These are phyloP conservation scores for Sebastes trivittatus DNA, from an alignment of 2,797 vertebrate genomes.

Conservation along the genomic window DNA sequence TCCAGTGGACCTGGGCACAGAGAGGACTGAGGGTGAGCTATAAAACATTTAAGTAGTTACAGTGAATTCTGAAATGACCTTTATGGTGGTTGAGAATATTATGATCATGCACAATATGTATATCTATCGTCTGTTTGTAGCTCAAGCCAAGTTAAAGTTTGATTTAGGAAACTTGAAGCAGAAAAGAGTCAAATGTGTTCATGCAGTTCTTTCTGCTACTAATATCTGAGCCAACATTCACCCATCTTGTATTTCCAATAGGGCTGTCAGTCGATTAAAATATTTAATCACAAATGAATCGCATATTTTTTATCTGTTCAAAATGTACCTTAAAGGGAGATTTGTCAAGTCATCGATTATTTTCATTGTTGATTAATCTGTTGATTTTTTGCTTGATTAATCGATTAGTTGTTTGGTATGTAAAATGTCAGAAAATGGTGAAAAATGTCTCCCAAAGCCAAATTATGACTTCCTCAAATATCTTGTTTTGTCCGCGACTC, in stretches of 20 bases:
- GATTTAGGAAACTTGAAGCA: background rate
- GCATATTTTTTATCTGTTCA: too few species aligned
- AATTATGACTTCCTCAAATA: too few species aligned
- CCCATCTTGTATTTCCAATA: background rate
- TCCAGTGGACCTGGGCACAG: background rate
- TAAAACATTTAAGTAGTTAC: background rate
- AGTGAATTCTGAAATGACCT: background rate
- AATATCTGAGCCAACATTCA: background rate
- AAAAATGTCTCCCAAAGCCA: too few species aligned
- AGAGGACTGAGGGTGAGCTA: constrained; percentile 46
- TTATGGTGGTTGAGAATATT: background rate
- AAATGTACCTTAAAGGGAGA: too few species aligned
- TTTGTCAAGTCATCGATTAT: too few species aligned
- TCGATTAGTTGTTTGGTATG: too few species aligned
- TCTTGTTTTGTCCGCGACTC: too few species aligned
- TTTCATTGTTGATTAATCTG: too few species aligned
- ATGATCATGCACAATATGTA: background rate
- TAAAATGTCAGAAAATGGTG: too few species aligned
- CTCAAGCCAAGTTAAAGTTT: background rate
- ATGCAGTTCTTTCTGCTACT: background rate
- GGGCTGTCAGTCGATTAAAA: too few species aligned
- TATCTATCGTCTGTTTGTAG: background rate
- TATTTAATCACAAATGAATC: too few species aligned
- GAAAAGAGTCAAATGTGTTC: background rate
- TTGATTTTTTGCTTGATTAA: too few species aligned